phyloP scores from a whole-genome alignment of 2,888 invertebrate species.

The Anagyrus pseudococci region DNA sequence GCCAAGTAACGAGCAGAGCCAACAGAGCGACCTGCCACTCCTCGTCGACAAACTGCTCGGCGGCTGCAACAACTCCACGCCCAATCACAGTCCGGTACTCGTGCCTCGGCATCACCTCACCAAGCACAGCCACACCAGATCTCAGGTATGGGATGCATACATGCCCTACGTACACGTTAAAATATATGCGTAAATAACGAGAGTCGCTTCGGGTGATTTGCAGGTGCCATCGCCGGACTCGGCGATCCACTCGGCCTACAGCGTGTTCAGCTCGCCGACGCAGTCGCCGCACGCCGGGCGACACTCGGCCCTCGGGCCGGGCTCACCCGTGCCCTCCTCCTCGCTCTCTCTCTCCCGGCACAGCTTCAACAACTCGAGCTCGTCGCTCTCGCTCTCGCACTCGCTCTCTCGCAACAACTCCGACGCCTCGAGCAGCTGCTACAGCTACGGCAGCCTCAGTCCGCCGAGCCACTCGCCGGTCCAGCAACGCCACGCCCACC shows the following conservation, averaged over 20 bases:
- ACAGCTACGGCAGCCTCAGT: conserved; percentile 73
- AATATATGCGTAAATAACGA: no score
- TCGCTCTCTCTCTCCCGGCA: conserved; percentile 58
- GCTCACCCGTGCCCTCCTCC: conserved; percentile 59
- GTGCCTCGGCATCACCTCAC: conserved; percentile 61
- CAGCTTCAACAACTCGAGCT: conserved; percentile 61
- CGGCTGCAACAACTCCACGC: conserved; percentile 70
- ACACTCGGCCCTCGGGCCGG: conserved; percentile 69
- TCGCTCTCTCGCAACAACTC: conserved; percentile 89
- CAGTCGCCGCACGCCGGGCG: conserved; percentile 86
- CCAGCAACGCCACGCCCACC: conserved; percentile 66
- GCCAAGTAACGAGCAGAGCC: conserved; percentile 43
- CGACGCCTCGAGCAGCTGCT: conserved; percentile 89
- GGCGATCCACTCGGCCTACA: conserved; percentile 88
- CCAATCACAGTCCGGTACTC: conserved; percentile 71
- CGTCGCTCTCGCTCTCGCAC: conserved; percentile 68
- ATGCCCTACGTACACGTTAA: no score
- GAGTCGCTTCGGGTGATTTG: no score
- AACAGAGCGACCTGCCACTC: conserved; percentile 62
- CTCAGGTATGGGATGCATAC: conserved; percentile 47
- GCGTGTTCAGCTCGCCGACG: conserved; percentile 82
- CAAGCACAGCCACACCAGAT: conserved; percentile 59
- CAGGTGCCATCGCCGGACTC: conserved; percentile 81
- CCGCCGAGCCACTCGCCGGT: conserved; percentile 87
- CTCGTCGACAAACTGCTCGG: conserved; percentile 70